Evolutionary conservation across 2,888 invertebrate species (phyloP), one percentile per base, ranked within the genome.

Genomic region (Callimorpha dominula): DNA sequence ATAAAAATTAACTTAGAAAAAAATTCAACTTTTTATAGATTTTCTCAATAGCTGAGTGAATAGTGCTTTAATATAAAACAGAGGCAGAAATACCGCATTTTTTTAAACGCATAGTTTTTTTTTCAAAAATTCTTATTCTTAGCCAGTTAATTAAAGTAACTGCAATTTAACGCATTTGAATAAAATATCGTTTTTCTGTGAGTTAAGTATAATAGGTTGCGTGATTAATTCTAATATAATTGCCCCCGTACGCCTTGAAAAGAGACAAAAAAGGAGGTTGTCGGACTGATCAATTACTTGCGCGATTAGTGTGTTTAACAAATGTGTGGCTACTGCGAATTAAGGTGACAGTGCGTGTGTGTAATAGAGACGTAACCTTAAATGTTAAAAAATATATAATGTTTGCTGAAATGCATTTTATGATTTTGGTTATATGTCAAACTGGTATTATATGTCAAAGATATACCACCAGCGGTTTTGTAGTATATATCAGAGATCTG

Each of bases 241-340:
- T 78, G 76, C 71, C 1, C 54, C 42, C 0, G 75, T 72, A 62
- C 60, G 15, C 83, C 84, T 83, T 83, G 84, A 71, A 72, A 76
- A 71, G 67, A 65, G 72, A 76, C 78, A 71, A 77, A 73, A 83
- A 83, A 74, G 82, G 82, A 78, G 81, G 52, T 60, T 46, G 54
- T 67, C 46, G 7, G 40, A 66, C 69, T 42, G 60, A 74, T 31
- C 31, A 31, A 31, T 31, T 31, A 31, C 31, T 2, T 31, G 31
- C 31, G 31, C 31, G 31, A 31, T 31, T 31, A 31, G 31, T 31
- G 31, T 31, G 31, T 31, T 31, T 1, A 31, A 31, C 31, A 31
- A 71, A 12, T 71, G 20, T 60, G 42, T 64, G 40, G 14, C 54
- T 49, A 64, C 40, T 64, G n/a, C 6, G n/a, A 54, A 62, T 62